A percentile compares a stretch with the other conserved stretches of the same genome.
Conservation (phyloP, 2,888 invertebrate species). For the Mechanitis messenoides region DNA sequence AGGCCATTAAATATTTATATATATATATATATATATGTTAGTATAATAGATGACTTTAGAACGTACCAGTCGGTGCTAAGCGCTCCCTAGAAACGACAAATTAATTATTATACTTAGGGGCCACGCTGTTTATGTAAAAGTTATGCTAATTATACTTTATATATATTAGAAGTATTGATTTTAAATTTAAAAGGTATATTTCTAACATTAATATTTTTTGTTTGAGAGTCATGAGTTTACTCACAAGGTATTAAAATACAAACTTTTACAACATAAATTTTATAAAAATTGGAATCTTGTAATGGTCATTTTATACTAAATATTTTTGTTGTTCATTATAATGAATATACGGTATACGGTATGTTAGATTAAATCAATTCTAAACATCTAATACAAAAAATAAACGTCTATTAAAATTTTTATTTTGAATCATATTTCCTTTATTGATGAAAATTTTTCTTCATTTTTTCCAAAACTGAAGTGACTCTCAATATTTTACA, state of each 20-base stretch:
- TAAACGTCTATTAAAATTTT: too few relatives aligned
- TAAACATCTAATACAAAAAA: too few relatives aligned
- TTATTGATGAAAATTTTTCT: neutral
- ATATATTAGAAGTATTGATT: neutral
- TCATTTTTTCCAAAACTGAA: neutral
- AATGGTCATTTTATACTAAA: too few relatives aligned
- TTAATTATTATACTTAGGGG: conserved; percentile 14
- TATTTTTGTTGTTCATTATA: too few relatives aligned
- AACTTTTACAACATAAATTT: too few relatives aligned
- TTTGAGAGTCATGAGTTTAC: too few relatives aligned
- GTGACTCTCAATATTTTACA: neutral
- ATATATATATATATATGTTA: neutral
- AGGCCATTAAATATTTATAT: neutral
- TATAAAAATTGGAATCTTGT: too few relatives aligned
- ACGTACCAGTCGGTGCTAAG: conserved; percentile 18
- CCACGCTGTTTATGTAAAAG: conserved; percentile 11
- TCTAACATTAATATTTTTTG: too few relatives aligned
- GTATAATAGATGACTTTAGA: conserved; percentile 6
- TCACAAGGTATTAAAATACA: too few relatives aligned
- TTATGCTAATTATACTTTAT: conserved; percentile 7
- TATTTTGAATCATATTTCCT: too few relatives aligned
- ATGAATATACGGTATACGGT: too few relatives aligned
- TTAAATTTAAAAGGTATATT: conserved; percentile 1
- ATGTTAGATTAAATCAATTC: too few relatives aligned
- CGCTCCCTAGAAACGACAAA: conserved; percentile 15